Evolutionary conservation across 2,888 invertebrate species (phyloP).

Genomic region (Ecliptopera silaceata): DNA sequence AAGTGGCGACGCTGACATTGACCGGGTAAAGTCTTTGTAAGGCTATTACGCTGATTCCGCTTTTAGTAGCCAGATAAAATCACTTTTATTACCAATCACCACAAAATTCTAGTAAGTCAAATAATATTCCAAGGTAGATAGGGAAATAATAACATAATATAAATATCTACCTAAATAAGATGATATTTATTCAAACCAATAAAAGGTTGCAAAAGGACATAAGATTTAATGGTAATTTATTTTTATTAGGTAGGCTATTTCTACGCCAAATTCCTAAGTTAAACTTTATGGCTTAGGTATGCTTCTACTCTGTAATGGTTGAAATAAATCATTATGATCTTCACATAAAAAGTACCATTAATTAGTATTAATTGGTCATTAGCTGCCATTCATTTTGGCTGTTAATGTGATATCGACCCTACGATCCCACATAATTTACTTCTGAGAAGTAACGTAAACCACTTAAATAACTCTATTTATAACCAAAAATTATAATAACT

Average conservation of each 20-base stretch:
- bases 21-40: conserved; percentile 22
- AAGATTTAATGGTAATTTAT: too few relatives aligned
- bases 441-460: conserved; percentile 1
- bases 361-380: conserved; percentile 21
- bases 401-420: conserved; percentile 11
- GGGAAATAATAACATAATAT: too few relatives aligned
- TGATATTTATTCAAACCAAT: too few relatives aligned
- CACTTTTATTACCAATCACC: too few relatives aligned
- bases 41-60: neutral
- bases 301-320: conserved; percentile 5
- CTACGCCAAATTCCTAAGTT: neutral
- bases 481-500: neutral
- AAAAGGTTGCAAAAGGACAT: too few relatives aligned
- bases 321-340: conserved; percentile 14
- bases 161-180: too few relatives aligned
- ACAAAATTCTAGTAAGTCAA: too few relatives aligned
- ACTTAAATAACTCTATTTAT: neutral
- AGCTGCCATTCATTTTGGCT: conserved; percentile 14
- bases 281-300: neutral
- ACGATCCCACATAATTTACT: conserved; percentile 1
- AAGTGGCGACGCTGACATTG: conserved; percentile 31
- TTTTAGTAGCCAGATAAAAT: neutral
- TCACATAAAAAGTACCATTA: conserved; percentile 16
- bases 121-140: too few relatives aligned
- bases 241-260: neutral